Evolutionary conservation across 2,888 invertebrate genomes (phyloP).

Genomic region (Heliconius aoede): DNA sequence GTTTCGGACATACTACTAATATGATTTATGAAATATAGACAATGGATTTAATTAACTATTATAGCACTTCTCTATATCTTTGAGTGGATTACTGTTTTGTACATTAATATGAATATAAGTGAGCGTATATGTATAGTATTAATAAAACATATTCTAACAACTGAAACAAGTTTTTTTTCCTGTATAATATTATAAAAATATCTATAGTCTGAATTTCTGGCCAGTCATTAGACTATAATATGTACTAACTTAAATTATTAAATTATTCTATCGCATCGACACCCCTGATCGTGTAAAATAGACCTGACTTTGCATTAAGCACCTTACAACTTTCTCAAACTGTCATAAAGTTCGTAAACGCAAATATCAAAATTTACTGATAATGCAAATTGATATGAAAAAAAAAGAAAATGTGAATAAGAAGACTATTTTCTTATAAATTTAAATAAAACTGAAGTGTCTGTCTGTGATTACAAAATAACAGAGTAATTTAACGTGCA

Average conservation of each 20-base stretch:
- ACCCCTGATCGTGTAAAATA: not conserved
- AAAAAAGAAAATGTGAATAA: not conserved
- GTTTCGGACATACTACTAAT: not conserved
- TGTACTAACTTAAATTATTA: too few relatives aligned
- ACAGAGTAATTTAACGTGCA: too few relatives aligned
- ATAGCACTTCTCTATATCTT: not conserved
- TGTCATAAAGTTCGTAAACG: slow-evolving; percentile 14
- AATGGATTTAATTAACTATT: not conserved
- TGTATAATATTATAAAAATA: too few relatives aligned
- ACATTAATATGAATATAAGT: too few relatives aligned
- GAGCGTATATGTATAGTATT: too few relatives aligned
- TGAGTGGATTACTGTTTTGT: too few relatives aligned
- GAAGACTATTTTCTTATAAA: too few relatives aligned
- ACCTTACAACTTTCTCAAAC: slow-evolving; percentile 15
- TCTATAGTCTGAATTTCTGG: too few relatives aligned
- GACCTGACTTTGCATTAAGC: slow-evolving; percentile 15
- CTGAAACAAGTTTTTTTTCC: too few relatives aligned
- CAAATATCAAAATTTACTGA: slow-evolving; percentile 12
- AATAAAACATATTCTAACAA: too few relatives aligned
- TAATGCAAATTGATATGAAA: not conserved
- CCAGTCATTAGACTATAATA: too few relatives aligned
- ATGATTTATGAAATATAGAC: not conserved
- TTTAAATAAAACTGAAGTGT: not conserved
- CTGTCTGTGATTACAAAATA: not conserved
- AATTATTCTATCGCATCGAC: too few relatives aligned